A percentile compares a stretch with the other conserved stretches of the same genome.
Conservation (phyloP, 1,140 invertebrate genomes). For the Brachionus rotundiformis region DNA sequence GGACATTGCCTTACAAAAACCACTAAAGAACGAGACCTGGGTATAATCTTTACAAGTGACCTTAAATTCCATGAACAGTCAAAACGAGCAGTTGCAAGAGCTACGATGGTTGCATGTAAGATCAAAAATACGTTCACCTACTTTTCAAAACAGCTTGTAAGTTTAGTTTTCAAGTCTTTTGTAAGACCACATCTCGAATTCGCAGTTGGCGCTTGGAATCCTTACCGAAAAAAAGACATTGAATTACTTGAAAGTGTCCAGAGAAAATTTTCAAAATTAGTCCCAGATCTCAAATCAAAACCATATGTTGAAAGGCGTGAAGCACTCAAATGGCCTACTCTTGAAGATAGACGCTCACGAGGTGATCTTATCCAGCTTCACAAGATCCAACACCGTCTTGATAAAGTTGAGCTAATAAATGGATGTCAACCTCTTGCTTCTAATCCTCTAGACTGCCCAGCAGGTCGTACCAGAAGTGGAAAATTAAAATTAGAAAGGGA, state of each 20-base stretch:
- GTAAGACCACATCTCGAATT: conserved; percentile 20
- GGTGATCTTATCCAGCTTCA: background rate
- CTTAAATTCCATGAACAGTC: too few relatives aligned
- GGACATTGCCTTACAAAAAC: too few relatives aligned
- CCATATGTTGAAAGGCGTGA: conserved; percentile 13
- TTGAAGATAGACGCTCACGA: background rate
- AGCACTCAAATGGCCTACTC: too few relatives aligned
- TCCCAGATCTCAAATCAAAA: background rate
- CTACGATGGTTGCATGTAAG: too few relatives aligned
- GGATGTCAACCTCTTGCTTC: too few relatives aligned
- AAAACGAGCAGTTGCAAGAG: too few relatives aligned
- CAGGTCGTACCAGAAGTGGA: too few relatives aligned
- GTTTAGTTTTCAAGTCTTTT: conserved; percentile 1
- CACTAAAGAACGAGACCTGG: too few relatives aligned
- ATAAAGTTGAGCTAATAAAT: too few relatives aligned
- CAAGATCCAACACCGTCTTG: background rate
- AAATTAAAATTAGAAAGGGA: too few relatives aligned
- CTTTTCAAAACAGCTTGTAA: conserved; percentile 3
- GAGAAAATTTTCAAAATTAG: conserved; percentile 11
- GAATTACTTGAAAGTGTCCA: conserved; percentile 7
- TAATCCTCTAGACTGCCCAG: too few relatives aligned
- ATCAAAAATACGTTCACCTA: background rate
- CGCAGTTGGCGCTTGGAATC: background rate
- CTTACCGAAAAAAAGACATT: conserved; percentile 23
- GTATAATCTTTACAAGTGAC: too few relatives aligned